A percentile compares a stretch with the other conserved stretches of the same genome.
phyloP scores from a whole-genome alignment of 2,888 invertebrate genomes.

The Mechanitis mazaeus region DNA sequence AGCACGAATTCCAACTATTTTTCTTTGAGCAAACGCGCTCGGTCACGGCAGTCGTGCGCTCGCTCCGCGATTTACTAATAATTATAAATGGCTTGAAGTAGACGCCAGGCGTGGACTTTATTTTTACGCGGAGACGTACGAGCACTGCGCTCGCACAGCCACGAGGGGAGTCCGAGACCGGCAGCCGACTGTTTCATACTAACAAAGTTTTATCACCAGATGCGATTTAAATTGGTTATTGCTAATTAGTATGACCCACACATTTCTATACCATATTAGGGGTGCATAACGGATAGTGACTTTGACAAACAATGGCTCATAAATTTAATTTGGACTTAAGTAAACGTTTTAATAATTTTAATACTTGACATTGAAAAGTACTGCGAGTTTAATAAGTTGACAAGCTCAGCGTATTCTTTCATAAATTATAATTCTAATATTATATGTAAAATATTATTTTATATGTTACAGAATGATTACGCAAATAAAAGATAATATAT shows the following conservation, averaged over 20 bases:
- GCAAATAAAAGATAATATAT: constrained; percentile 10
- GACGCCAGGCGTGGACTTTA: constrained; percentile 71
- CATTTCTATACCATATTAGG: constrained; percentile 57
- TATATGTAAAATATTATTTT: not conserved
- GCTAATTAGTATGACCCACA: constrained; percentile 71
- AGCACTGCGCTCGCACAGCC: constrained; percentile 60
- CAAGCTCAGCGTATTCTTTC: not conserved
- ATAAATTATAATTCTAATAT: not conserved
- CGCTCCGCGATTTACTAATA: constrained; percentile 74
- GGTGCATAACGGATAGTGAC: constrained; percentile 62
- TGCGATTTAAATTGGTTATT: constrained; percentile 58
- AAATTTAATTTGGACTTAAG: constrained; percentile 46
- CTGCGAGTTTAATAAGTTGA: not conserved
- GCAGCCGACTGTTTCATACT: constrained; percentile 50
- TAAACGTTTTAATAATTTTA: constrained; percentile 44
- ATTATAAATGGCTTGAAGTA: constrained; percentile 75
- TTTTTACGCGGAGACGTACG: constrained; percentile 74
- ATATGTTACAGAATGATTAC: constrained; percentile 14
- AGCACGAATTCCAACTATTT: constrained; percentile 29
- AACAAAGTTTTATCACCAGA: constrained; percentile 58
- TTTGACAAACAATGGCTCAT: constrained; percentile 55
- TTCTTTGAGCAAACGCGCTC: constrained; percentile 64
- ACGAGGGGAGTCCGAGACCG: constrained; percentile 57
- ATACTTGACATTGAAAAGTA: constrained; percentile 12
- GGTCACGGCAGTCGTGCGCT: constrained; percentile 69